These are phyloP conservation scores for Bradypodion ventrale DNA, from an alignment of 2,797 vertebrate genomes.

Conservation along the genomic window DNA sequence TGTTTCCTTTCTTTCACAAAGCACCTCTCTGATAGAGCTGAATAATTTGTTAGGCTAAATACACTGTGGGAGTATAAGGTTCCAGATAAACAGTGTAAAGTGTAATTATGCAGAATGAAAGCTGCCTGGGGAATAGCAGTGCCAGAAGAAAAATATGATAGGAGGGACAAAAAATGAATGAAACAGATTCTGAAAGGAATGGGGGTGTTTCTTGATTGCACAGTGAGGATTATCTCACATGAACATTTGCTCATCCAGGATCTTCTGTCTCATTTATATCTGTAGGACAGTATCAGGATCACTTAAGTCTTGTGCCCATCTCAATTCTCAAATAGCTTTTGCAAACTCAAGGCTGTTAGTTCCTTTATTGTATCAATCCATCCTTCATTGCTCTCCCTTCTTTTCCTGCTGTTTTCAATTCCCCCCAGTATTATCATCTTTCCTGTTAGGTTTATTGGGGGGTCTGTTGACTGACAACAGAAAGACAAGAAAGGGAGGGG, in stretches of 20 bases:
- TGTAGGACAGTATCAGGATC: neutral
- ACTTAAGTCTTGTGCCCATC: too few relatives aligned
- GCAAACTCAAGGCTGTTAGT: too few relatives aligned
- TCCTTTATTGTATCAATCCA: too few relatives aligned
- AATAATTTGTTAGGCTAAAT: neutral
- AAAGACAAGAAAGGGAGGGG: too few relatives aligned
- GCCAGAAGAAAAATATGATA: neutral
- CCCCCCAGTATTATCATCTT: too few relatives aligned
- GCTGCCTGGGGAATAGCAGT: neutral
- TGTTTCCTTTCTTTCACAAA: neutral
- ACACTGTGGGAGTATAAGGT: neutral
- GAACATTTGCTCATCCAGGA: neutral
- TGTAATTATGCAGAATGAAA: neutral
- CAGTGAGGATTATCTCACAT: neutral
- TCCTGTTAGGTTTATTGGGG: too few relatives aligned
- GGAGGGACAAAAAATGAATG: neutral
- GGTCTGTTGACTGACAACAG: too few relatives aligned
- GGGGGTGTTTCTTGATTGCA: neutral
- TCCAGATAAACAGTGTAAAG: neutral
- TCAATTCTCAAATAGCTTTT: too few relatives aligned
- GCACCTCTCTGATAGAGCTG: neutral
- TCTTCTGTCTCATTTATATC: neutral
- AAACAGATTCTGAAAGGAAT: neutral
- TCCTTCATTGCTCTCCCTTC: too few relatives aligned
- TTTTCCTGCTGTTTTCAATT: too few relatives aligned